Evolutionary conservation across 2,797 vertebrate genomes (phyloP).

Genomic region (Melanotaenia maccullochi): DNA sequence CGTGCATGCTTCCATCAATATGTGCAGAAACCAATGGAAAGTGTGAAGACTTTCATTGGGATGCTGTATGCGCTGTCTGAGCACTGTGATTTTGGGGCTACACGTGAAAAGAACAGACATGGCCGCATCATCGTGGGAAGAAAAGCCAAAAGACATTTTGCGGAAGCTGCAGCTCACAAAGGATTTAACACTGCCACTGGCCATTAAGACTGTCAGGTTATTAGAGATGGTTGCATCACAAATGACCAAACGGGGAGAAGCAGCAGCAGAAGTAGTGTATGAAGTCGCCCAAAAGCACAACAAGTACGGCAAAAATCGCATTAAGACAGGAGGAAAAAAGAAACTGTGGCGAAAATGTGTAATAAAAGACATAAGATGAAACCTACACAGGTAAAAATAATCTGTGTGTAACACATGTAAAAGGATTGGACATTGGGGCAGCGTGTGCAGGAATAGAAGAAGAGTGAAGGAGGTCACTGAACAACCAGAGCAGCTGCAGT

Average conservation of each 20-base stretch:
- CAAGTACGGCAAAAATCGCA: not conserved
- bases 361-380: not conserved
- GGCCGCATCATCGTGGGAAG: not conserved
- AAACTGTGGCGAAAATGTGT: not conserved
- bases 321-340: not conserved
- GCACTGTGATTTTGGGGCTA: not conserved
- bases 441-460: not conserved
- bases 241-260: not conserved
- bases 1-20: not conserved
- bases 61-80: not conserved
- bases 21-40: not conserved
- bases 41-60: not conserved
- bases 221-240: not conserved
- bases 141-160: not conserved
- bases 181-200: not conserved
- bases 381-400: not conserved
- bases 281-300: not conserved
- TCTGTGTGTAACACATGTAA: not conserved
- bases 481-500: conserved; percentile 1
- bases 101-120: not conserved
- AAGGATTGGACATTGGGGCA: not conserved
- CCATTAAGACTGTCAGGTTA: not conserved
- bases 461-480: not conserved
- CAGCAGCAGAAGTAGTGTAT: not conserved
- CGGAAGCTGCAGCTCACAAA: not conserved